Base-by-base conservation (phyloP, 2,113 vertebrate genomes). In the Eudyptes chrysolophus region DNA sequence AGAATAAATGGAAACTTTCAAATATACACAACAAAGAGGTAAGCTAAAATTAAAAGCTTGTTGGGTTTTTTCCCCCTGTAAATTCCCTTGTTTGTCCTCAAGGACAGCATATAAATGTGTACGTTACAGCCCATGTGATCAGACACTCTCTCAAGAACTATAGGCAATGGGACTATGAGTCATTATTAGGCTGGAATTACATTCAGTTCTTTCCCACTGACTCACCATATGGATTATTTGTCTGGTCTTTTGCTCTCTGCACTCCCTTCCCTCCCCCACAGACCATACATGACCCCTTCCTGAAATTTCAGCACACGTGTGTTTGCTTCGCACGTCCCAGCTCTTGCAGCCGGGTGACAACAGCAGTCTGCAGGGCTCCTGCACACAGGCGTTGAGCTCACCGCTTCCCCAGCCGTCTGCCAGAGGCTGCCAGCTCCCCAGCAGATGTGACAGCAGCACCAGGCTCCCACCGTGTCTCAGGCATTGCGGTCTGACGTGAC, bases 171-270 rank as follows among this genome's bases (percentile, higher is more conserved):
- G 51, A 74, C 89, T 66, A 36, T 95, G 93, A 96, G 70, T 95
- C 95, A 96, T 54, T 71, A 79, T 71, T 87, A 84, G 54, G 46
- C 79, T 92, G 75, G 66, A 90, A 83, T 83, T 81, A 49, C 66
- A n/a, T 49, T 91, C 66, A 58, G 22, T 69, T 83, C 84, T 92
- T 92, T 96, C 93, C 54, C 93, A 92, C 87, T 94, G 94, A 93
- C 76, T 92, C 90, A 95, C 92, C 30, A 24, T 60, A 93, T 40
- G 70, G 84, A 72, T 94, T 55, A 60, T 44, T 95, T 90, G 89
- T 79, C 91, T 79, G 40, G 49, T 79, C 77, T 85, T 89, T 61
- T 76, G 49, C 87, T 72, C 78, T 75, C n/a, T 69, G 54, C 25
- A 7, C 49, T 84, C 48, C 44, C 38, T 40, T 65, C 69, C 30